A percentile compares a stretch with the other conserved stretches of the same genome.
Evolutionary conservation across 2,888 invertebrate genomes (phyloP).

Genomic region (Hemithea aestivaria): DNA sequence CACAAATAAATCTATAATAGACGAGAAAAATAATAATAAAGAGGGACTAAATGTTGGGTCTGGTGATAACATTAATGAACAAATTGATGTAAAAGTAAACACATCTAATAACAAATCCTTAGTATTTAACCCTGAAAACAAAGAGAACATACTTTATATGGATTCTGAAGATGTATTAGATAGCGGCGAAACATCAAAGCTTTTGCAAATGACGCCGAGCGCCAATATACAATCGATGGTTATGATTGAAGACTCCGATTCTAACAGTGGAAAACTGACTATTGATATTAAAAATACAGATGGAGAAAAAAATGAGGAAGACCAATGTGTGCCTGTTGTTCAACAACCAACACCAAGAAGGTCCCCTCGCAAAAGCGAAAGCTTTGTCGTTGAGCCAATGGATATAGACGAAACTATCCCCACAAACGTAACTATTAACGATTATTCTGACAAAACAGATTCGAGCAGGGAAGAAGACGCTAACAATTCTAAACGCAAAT

Average conservation of each 20-base stretch:
- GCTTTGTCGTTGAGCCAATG: conserved; percentile 63
- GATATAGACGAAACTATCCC: conserved; percentile 69
- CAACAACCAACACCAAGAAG: conserved; percentile 30
- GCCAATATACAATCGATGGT: conserved; percentile 39
- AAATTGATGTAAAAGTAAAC: conserved; percentile 14
- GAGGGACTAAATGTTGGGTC: conserved; percentile 35
- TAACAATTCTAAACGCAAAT: conserved; percentile 10
- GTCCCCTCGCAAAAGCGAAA: conserved; percentile 22
- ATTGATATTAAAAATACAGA: conserved; percentile 32
- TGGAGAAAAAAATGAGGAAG: conserved; percentile 36
- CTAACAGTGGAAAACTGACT: conserved; percentile 36
- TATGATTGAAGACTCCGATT: conserved; percentile 58
- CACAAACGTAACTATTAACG: conserved; percentile 41
- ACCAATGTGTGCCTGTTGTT: conserved; percentile 64
- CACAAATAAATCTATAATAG: conserved; percentile 17
- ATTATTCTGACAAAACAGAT: conserved; percentile 29
- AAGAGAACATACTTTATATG: conserved; percentile 12
- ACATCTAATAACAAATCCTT: conserved; percentile 13
- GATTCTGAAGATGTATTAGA: conserved; percentile 15
- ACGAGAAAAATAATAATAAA: conserved; percentile 15
- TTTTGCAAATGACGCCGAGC: conserved; percentile 44
- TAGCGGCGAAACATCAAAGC: conserved; percentile 29
- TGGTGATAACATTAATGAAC: conserved; percentile 48
- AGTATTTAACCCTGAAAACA: conserved; percentile 8
- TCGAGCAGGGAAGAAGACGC: conserved; percentile 18